A percentile compares a stretch with the other conserved stretches of the same genome.
phyloP scores from a whole-genome alignment of 2,797 vertebrate species.

The Mormyrus proboscirostris region DNA sequence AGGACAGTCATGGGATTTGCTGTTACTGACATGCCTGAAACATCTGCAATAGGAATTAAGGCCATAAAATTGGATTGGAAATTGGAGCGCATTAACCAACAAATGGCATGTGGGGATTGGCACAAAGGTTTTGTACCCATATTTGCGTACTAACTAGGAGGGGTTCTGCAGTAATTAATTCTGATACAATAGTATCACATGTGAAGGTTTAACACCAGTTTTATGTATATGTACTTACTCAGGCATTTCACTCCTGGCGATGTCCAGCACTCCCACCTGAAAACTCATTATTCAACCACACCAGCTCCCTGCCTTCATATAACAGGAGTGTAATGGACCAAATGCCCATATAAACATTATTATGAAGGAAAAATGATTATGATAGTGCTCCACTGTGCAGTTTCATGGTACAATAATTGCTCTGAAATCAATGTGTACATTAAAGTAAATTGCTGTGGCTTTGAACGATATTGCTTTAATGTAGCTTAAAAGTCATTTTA shows the following conservation, averaged over 20 bases:
- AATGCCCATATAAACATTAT: not conserved
- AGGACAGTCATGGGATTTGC: not conserved
- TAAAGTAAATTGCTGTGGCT: constrained; percentile 41
- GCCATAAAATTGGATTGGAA: not conserved
- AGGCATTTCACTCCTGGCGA: not conserved
- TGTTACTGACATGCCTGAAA: not conserved
- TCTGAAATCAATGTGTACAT: constrained; percentile 42
- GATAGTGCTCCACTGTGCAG: constrained; percentile 30
- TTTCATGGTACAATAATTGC: constrained; percentile 31
- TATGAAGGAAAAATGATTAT: constrained; percentile 29
- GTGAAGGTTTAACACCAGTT: not conserved
- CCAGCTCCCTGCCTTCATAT: not conserved
- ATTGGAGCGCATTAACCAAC: not conserved
- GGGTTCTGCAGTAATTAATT: not conserved
- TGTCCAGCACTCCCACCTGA: not conserved
- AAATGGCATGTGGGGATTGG: not conserved
- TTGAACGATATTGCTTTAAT: constrained; percentile 45
- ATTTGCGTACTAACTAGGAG: not conserved
- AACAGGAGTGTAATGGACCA: not conserved
- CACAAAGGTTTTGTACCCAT: not conserved
- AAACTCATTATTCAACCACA: not conserved
- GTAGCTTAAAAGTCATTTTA: constrained; percentile 30
- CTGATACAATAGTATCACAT: not conserved
- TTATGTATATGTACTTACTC: not conserved
- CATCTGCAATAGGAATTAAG: not conserved